phyloP scores from a whole-genome alignment of 2,113 vertebrate genomes.

The Apaloderma vittatum region DNA sequence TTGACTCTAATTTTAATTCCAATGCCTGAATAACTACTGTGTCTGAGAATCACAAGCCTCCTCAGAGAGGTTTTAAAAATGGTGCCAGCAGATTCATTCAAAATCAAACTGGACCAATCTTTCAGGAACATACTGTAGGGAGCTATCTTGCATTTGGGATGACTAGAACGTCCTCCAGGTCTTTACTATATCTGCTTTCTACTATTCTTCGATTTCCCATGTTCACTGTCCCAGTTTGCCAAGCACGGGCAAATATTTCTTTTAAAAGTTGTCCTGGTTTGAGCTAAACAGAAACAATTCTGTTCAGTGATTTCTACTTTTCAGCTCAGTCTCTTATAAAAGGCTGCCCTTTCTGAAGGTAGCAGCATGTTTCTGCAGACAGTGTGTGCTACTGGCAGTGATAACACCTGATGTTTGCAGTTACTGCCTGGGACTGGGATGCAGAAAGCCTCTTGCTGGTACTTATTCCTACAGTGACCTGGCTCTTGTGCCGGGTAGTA shows the following conservation, averaged over 20 bases:
- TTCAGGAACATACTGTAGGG: neutral
- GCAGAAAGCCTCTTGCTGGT: too few species aligned
- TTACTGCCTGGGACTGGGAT: too few species aligned
- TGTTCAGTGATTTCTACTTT: too few species aligned
- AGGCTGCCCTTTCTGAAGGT: too few species aligned
- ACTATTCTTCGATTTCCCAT: neutral
- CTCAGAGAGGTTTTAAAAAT: neutral
- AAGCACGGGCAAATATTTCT: neutral
- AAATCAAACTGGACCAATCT: neutral
- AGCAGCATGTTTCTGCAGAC: too few species aligned
- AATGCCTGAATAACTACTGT: neutral
- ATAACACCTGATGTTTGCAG: too few species aligned
- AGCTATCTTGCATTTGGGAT: neutral
- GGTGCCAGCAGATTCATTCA: neutral
- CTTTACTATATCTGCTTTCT: neutral
- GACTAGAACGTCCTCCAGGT: neutral
- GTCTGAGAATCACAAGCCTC: neutral
- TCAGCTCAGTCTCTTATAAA: too few species aligned
- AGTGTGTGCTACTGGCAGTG: too few species aligned
- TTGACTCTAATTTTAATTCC: slow-evolving; percentile 45
- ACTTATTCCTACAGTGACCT: too few species aligned
- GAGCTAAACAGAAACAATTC: too few species aligned
- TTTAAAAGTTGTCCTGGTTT: neutral
- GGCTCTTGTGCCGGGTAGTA: too few species aligned
- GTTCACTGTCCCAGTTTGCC: neutral